Base-by-base conservation (phyloP, 2,797 vertebrate species). In the Varecia variegata region DNA sequence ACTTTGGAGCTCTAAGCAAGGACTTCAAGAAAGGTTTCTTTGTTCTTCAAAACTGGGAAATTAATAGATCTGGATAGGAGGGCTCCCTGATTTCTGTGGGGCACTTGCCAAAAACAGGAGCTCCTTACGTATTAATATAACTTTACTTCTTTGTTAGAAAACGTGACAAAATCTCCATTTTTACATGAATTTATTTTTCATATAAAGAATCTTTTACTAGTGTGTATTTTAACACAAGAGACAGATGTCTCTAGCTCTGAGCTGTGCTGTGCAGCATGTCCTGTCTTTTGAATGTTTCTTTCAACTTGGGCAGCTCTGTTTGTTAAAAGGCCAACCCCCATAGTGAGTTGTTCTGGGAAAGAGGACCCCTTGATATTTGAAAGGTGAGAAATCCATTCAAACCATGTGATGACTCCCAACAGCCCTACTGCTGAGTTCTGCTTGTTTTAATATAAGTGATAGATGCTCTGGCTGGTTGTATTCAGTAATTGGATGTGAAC, bases 401-500 rank as follows among this genome's bases (percentile, higher is more conserved):
- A 97, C 97, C 88, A 65, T 95, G 80, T 91, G 96, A 97, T 97
- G 98, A 96, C 97, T 98, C 97, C 85, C 85, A 94, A 95, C 67
- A 96, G 96, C 95, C 93, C 56, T 90, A 7, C 89, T 1, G 54
- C 97, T 88, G 87, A 35, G 90, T 91, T 96, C 96, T 90, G 97
- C 97, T 98, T 98, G 97, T 98, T 98, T 98, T 98, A 98, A 98
- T 94, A 94, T 97, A 93, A 97, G 97, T 93, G 97, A 97, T 98
- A 97, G 98, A 98, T 97, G 82, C 86, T 96, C 97, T 18, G 94
- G 98, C 98, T 98, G 98, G 67, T 98, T 98, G 98, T 98, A 97
- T 98, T 98, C 97, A 97, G 98, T 99, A 99, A 99, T 99, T 99
- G 99, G 98, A 98, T 98, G 97, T 97, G 98, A 99, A 99, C 98